Percentiles rank a stretch among this genome's conserved stretches.
Evolutionary conservation across 2,797 vertebrate genomes (phyloP).

Genomic region (Liasis olivaceus): DNA sequence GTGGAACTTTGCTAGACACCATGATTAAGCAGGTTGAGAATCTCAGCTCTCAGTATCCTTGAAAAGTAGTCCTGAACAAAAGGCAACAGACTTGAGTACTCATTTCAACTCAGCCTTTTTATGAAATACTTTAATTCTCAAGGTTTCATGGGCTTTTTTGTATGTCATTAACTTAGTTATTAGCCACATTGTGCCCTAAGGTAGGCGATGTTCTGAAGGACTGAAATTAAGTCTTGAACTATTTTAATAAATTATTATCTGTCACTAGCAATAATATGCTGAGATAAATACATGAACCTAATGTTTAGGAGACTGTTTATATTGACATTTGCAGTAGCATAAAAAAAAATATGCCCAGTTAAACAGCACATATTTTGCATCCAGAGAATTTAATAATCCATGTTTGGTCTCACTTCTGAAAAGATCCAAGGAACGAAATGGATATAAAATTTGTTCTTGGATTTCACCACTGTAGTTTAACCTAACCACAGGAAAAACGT

Average conservation of each 20-base stretch:
- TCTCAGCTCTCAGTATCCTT: background rate
- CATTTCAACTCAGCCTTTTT: background rate
- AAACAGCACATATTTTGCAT: background rate
- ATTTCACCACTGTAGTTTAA: background rate
- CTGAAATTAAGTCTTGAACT: constrained; percentile 7
- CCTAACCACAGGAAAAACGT: background rate
- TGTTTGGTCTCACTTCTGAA: background rate
- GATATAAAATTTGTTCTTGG: background rate
- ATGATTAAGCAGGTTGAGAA: background rate
- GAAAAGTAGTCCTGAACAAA: background rate
- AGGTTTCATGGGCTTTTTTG: background rate
- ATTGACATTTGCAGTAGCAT: background rate
- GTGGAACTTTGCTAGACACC: background rate
- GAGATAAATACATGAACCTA: background rate
- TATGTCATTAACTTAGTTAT: constrained; percentile 10
- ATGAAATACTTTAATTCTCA: background rate
- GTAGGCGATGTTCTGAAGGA: background rate
- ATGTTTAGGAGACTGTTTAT: background rate
- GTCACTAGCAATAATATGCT: background rate
- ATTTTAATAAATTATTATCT: constrained; percentile 7
- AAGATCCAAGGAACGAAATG: background rate
- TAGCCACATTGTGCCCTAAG: background rate
- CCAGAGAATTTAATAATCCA: background rate
- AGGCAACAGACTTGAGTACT: background rate
- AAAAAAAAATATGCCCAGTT: background rate